Base-by-base conservation (phyloP, 2,113 vertebrate genomes). In the Equus przewalskii region DNA sequence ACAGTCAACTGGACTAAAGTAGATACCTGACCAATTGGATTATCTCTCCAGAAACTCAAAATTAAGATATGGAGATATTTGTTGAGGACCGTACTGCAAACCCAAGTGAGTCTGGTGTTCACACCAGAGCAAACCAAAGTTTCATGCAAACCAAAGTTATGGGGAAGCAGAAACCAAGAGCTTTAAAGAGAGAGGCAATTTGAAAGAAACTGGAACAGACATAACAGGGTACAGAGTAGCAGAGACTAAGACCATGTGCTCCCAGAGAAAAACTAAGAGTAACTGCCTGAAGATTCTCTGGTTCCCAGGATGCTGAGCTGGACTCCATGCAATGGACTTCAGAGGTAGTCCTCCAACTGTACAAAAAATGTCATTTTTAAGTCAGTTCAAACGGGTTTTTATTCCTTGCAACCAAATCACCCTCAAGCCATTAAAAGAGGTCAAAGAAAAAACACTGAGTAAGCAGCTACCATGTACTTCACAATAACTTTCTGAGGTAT, bases 331-430 rank as follows among this genome's bases (percentile, higher is more conserved):
- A 72, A 28, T 21, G 36, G 33, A 56, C 44, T 87, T 92, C 24
- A 90, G 26, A 83, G 3, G 54, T 51, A 85, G 46, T 60, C 12
- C 28, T 91, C 64, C 70, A 91, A 86, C 3, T 28, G 13, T 19
- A 69, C 19, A 11, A 96, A 73, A 92, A 93, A 82, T 24, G 26
- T 46, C 33, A 92, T 94, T 94, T 92, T 69, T 51, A 97, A 85
- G 36, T 64, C 85, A 88, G 95, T 95, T 97, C 72, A 73, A 94
- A 33, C 46, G 41, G 30, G 44, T 70, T 92, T 93, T 78, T 95
- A 26, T 67, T 92, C 33, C 78, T 89, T 76, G 18, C 41, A 95
- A 56, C 56, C 94, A 96, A 96, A 89, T 72, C 95, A 90, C 64
- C 22, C 51, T 85, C 51, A 91, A 93, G 60, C 18, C 62, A 93